These are phyloP conservation scores for Leptothorax acervorum DNA, from an alignment of 2,888 invertebrate genomes.

Conservation along the genomic window DNA sequence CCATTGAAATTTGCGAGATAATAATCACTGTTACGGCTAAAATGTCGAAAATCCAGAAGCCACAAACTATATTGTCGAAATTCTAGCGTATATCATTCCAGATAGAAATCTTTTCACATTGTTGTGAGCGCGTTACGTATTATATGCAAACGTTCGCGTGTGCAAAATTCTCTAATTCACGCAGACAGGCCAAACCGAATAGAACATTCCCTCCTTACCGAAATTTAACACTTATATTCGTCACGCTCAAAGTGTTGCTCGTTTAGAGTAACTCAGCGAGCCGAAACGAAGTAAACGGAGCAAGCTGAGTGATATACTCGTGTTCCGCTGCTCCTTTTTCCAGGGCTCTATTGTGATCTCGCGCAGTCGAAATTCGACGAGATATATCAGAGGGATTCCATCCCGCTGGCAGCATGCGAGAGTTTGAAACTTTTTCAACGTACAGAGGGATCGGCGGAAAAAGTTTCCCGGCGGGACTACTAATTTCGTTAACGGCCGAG, in stretches of 20 bases:
- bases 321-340: constrained; percentile 48
- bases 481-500: constrained; percentile 50
- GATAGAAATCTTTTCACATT: not conserved
- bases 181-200: not conserved
- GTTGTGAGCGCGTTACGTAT: not conserved
- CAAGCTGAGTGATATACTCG: constrained; percentile 59
- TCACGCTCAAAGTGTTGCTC: constrained; percentile 53
- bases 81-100: not conserved
- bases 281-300: constrained; percentile 60
- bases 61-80: not conserved
- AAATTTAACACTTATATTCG: constrained; percentile 27
- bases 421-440: constrained; percentile 43
- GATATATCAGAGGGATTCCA: constrained; percentile 47
- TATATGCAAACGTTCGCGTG: not conserved
- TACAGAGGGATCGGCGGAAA: constrained; percentile 34
- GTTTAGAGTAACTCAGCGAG: constrained; percentile 60
- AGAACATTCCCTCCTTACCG: not conserved
- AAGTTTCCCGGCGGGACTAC: constrained; percentile 40
- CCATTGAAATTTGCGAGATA: not conserved
- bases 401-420: constrained; percentile 31
- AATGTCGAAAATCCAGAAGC: not conserved
- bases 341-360: constrained; percentile 48
- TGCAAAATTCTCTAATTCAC: not conserved
- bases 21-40: not conserved
- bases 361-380: constrained; percentile 45